A percentile compares a stretch with the other conserved stretches of the same genome.
phyloP scores from a whole-genome alignment of 2,113 vertebrate species.

The Maccullochella peelii region DNA sequence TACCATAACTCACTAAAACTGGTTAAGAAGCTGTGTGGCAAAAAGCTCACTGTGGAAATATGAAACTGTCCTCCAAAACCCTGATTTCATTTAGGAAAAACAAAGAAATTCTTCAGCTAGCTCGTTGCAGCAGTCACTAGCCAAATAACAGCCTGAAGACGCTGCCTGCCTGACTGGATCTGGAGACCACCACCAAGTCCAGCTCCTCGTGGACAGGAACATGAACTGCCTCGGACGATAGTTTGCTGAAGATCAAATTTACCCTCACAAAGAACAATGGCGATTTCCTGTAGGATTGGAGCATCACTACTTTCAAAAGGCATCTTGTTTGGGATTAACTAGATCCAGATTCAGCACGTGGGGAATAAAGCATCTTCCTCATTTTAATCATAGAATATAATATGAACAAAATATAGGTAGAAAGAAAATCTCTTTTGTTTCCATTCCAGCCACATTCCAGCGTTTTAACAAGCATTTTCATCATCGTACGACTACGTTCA shows the following conservation, averaged over 20 bases:
- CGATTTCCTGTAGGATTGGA: not conserved
- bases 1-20: not conserved
- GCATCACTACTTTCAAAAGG: constrained; percentile 5
- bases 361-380: not conserved
- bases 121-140: not conserved
- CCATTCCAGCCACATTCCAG: constrained; percentile 1
- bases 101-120: not conserved
- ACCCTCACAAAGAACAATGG: not conserved
- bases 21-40: not conserved
- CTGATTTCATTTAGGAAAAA: not conserved
- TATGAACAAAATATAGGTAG: not conserved
- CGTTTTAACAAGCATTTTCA: not conserved
- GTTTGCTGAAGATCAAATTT: not conserved
- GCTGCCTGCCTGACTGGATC: not conserved
- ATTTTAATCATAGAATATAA: not conserved
- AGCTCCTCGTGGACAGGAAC: not conserved
- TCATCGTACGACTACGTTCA: constrained; percentile 27
- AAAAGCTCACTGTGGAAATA: not conserved
- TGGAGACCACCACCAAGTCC: not conserved
- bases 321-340: not conserved
- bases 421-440: not conserved
- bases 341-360: not conserved
- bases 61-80: not conserved
- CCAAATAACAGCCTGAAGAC: not conserved
- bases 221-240: not conserved